Evolutionary conservation across 2,797 vertebrate species (phyloP).

Genomic region (Notolepis coatsorum): DNA sequence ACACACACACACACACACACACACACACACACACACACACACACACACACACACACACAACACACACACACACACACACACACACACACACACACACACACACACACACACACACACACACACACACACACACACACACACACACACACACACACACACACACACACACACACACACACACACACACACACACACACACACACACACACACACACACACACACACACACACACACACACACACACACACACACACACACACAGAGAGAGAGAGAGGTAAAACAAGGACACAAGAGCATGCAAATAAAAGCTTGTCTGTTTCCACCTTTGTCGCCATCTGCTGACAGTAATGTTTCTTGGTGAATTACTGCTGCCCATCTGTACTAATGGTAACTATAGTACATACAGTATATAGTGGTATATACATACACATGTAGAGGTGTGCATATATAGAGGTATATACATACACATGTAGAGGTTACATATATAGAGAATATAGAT

Average conservation of each 20-base stretch:
- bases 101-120: not conserved
- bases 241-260: not conserved
- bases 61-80: not conserved
- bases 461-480: too few relatives aligned
- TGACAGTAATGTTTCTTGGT: too few relatives aligned
- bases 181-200: not conserved
- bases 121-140: not conserved
- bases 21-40: not conserved
- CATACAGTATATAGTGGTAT: too few relatives aligned
- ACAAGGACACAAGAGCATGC: too few relatives aligned
- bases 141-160: conserved; percentile 1
- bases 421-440: too few relatives aligned
- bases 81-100: not conserved
- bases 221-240: not conserved
- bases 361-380: too few relatives aligned
- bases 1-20: not conserved
- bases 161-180: not conserved
- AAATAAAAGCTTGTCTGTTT: not conserved
- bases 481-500: too few relatives aligned
- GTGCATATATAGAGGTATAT: too few relatives aligned
- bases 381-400: too few relatives aligned
- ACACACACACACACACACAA: not conserved
- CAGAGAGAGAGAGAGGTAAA: not conserved
- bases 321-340: conserved; percentile 41
- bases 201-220: not conserved